A percentile compares a stretch with the other conserved stretches of the same genome.
These are phyloP conservation scores for Leucosticte australis DNA, from an alignment of 2,113 vertebrate species.

Conservation along the genomic window DNA sequence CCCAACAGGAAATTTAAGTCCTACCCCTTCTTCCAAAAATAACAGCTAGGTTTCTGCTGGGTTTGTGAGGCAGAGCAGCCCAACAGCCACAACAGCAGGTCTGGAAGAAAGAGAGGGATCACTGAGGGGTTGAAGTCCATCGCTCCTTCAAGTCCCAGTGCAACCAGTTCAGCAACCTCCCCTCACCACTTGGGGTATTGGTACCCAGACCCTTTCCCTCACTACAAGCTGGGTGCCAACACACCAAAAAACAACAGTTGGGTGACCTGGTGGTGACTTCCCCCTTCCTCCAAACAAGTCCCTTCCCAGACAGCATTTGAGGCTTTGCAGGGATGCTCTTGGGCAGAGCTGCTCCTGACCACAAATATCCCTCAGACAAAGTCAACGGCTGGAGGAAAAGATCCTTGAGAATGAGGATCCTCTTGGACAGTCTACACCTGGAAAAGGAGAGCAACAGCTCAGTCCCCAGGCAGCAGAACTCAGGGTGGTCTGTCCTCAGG, in stretches of 20 bases:
- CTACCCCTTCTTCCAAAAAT: background rate
- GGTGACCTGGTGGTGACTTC: background rate
- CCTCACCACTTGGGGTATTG: background rate
- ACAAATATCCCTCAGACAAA: background rate
- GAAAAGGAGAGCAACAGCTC: background rate
- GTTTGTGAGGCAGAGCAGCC: background rate
- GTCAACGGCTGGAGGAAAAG: background rate
- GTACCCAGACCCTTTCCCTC: background rate
- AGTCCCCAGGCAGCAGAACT: background rate
- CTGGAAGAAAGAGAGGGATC: background rate
- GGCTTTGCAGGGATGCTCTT: background rate
- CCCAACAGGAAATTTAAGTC: background rate
- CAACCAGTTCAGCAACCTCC: background rate
- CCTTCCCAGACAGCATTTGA: background rate
- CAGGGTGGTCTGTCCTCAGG: background rate
- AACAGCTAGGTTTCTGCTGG: background rate
- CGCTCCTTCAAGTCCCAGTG: background rate
- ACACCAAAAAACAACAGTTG: rapidly evolving
- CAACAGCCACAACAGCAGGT: background rate
- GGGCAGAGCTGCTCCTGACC: background rate
- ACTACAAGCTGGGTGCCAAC: background rate
- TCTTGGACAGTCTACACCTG: background rate
- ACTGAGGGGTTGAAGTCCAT: background rate
- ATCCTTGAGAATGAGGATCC: background rate
- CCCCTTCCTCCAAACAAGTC: rapidly evolving